phyloP scores from a whole-genome alignment of 2,888 invertebrate genomes.

The Drosophila vallismaia region DNA sequence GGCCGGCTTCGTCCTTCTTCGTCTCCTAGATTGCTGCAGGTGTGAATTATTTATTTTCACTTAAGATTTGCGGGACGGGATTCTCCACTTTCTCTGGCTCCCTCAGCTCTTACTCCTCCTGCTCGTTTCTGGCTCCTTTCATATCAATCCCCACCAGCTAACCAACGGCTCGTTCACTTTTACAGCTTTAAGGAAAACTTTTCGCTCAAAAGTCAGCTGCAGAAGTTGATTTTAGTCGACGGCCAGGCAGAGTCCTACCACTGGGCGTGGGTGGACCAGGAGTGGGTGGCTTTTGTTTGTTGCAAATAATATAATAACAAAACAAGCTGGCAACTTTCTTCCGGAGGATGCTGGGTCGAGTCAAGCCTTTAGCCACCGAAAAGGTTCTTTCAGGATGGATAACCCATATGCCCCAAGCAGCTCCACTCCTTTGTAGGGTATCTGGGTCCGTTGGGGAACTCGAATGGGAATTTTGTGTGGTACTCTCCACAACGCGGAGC shows the following conservation, averaged over 20 bases:
- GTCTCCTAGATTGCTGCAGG: conserved; percentile 72
- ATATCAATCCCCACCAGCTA: conserved; percentile 3
- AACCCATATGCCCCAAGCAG: not conserved
- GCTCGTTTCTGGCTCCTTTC: conserved; percentile 1
- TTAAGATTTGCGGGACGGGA: conserved; percentile 64
- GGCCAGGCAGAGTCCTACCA: conserved; percentile 31
- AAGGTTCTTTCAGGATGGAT: not conserved
- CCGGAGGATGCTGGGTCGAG: not conserved
- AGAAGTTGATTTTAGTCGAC: conserved; percentile 70
- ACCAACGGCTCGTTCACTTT: conserved; percentile 43
- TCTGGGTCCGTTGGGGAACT: conserved; percentile 6
- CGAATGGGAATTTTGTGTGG: conserved; percentile 35
- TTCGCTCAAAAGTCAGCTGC: conserved; percentile 72
- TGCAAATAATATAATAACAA: conserved; percentile 68
- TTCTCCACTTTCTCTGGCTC: too few species aligned
- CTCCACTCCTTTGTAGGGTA: conserved; percentile 7
- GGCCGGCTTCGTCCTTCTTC: not conserved
- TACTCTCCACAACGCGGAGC: conserved; percentile 9
- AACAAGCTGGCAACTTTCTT: conserved; percentile 19
- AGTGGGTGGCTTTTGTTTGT: conserved; percentile 59
- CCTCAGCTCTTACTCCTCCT: conserved; percentile 6
- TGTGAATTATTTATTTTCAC: conserved; percentile 83
- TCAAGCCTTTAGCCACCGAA: not conserved
- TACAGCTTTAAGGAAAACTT: conserved; percentile 61
- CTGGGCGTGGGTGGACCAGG: conserved; percentile 20